Evolutionary conservation across 1,140 invertebrate genomes (phyloP), one percentile per base, ranked within the genome.

Genomic region (Anadara kagoshimensis): DNA sequence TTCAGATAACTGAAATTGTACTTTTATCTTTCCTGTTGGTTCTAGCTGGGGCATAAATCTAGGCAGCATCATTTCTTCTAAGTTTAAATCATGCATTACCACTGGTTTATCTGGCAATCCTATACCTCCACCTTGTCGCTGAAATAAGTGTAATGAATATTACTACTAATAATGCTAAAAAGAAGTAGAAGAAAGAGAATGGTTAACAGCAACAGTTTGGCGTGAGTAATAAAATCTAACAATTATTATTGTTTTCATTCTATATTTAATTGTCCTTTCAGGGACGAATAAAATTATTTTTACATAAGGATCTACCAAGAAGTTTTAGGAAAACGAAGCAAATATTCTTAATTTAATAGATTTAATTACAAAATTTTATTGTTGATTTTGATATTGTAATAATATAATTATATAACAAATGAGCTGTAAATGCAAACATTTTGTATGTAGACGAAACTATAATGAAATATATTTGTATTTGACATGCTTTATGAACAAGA

Each of bases 281-380:
- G 85, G 85, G 18, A 86, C 82, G 18, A 86, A 68, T 67, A 87
- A 87, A n/a, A n/a, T n/a, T n/a, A 82, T 84, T 70, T 87, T 87
- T 7, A 87, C 84, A 63, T 85, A 87, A 1, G 85, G 85, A 69
- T 87, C 86, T 1, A 86, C 77, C 44, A 83, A 83, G 1, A 78
- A 78, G 63, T 83, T 80, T 43, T 70, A 78, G 51, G 85, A 80
- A 16, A 86, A 58, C 16, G 82, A 81, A 14, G 81, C 83, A n/a
- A n/a, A n/a, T n/a, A n/a, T n/a, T n/a, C n/a, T n/a, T n/a, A n/a
- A n/a, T n/a, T n/a, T n/a, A n/a, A n/a, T n/a, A n/a, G n/a, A n/a
- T n/a, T n/a, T n/a, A n/a, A n/a, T n/a, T n/a, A n/a, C n/a, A n/a
- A n/a, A n/a, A n/a, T n/a, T n/a, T n/a, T n/a, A n/a, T n/a, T n/a